A percentile compares a stretch with the other conserved stretches of the same genome.
Conservation (phyloP, 2,888 invertebrate species). For the Yponomeuta malinellus region DNA sequence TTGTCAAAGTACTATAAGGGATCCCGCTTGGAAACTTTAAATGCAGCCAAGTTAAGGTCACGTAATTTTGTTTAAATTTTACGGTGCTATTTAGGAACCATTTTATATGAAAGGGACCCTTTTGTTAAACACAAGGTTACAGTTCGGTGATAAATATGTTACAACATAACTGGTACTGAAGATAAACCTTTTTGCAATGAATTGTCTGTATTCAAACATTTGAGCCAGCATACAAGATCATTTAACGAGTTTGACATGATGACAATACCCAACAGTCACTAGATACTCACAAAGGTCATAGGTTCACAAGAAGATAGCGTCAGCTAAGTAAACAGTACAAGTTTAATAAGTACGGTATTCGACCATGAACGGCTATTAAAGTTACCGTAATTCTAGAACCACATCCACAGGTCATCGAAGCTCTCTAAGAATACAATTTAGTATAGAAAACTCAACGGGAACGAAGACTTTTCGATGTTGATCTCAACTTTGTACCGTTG, state of each 20-base stretch:
- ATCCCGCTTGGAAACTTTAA: too few species aligned
- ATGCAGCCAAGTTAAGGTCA: too few species aligned
- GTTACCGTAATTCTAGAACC: not conserved
- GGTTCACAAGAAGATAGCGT: not conserved
- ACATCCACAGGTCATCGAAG: not conserved
- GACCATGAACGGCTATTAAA: not conserved
- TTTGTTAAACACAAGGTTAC: not conserved
- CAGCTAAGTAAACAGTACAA: too few species aligned
- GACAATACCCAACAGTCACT: not conserved
- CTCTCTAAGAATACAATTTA: not conserved
- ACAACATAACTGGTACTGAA: not conserved
- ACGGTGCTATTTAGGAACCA: not conserved
- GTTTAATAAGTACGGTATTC: too few species aligned
- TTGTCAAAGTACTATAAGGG: too few species aligned
- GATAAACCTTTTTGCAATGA: not conserved
- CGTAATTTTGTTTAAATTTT: too few species aligned
- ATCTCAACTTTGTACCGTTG: not conserved
- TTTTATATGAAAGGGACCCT: not conserved
- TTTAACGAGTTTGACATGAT: conserved; percentile 15
- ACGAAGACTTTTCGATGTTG: not conserved
- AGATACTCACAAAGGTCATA: conserved; percentile 13
- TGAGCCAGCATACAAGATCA: not conserved
- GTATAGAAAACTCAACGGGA: not conserved
- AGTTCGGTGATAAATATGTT: not conserved
- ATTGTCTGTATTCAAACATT: not conserved